phyloP scores from a whole-genome alignment of 1,140 invertebrate genomes.

The Mizuhopecten yessoensis region DNA sequence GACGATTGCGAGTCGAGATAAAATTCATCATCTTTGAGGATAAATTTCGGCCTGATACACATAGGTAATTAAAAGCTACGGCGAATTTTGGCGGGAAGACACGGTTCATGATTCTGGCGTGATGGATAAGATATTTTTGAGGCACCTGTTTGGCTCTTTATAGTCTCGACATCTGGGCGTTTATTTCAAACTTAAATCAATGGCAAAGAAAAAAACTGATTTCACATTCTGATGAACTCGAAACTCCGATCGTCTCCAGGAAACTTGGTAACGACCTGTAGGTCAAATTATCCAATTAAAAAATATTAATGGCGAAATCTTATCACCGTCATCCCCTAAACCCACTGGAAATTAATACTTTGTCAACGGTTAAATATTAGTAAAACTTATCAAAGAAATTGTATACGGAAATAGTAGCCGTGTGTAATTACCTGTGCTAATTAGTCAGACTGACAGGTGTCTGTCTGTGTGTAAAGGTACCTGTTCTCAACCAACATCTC shows the following conservation, averaged over 20 bases:
- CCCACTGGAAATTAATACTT: background rate
- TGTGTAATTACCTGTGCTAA: background rate
- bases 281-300: background rate
- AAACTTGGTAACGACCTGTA: background rate
- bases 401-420: background rate
- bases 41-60: background rate
- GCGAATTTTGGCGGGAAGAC: conserved; percentile 13
- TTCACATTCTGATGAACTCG: background rate
- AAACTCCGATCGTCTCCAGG: background rate
- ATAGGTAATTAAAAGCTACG: background rate
- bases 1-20: conserved; percentile 1
- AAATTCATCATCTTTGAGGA: conserved; percentile 34
- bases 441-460: background rate
- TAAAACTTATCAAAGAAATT: background rate
- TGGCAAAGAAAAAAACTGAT: background rate
- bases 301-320: background rate
- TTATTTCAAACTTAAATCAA: conserved; percentile 7
- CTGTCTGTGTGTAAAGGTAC: background rate
- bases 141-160: conserved; percentile 13
- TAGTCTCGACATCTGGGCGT: conserved; percentile 17
- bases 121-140: background rate
- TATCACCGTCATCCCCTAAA: background rate
- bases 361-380: background rate
- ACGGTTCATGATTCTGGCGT: background rate
- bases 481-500: background rate